Conservation (phyloP, 2,888 invertebrate genomes). For the Synanthedon formicaeformis region DNA sequence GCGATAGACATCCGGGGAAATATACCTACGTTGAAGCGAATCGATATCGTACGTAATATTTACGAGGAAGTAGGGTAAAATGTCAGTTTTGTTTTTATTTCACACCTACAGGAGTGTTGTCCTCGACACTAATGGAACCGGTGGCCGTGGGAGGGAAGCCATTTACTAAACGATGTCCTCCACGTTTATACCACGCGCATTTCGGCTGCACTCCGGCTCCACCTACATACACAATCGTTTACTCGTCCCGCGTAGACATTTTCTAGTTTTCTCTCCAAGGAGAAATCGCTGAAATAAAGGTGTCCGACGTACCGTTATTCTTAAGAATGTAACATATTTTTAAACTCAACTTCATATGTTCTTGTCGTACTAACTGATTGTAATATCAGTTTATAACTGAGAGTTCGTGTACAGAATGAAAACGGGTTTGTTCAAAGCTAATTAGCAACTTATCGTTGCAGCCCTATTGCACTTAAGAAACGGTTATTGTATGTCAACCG, state of each 20-base stretch:
- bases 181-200: background rate
- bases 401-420: too few relatives aligned
- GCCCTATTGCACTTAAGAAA: too few relatives aligned
- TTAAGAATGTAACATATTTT: too few relatives aligned
- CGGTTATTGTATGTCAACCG: too few relatives aligned
- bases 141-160: background rate
- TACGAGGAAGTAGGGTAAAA: background rate
- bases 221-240: background rate
- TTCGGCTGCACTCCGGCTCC: background rate
- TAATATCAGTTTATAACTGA: too few relatives aligned
- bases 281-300: background rate
- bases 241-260: background rate
- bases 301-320: too few relatives aligned
- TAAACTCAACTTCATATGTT: too few relatives aligned
- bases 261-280: background rate
- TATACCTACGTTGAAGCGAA: background rate
- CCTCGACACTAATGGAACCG: background rate
- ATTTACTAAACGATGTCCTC: constrained; percentile 2
- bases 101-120: background rate
- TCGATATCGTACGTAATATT: background rate
- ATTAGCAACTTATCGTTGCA: too few relatives aligned
- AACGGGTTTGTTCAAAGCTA: too few relatives aligned
- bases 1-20: constrained; percentile 12
- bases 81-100: background rate
- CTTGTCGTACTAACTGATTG: too few relatives aligned